Conservation (phyloP, 2,888 invertebrate species). For the Dorcus parallelipipedus region DNA sequence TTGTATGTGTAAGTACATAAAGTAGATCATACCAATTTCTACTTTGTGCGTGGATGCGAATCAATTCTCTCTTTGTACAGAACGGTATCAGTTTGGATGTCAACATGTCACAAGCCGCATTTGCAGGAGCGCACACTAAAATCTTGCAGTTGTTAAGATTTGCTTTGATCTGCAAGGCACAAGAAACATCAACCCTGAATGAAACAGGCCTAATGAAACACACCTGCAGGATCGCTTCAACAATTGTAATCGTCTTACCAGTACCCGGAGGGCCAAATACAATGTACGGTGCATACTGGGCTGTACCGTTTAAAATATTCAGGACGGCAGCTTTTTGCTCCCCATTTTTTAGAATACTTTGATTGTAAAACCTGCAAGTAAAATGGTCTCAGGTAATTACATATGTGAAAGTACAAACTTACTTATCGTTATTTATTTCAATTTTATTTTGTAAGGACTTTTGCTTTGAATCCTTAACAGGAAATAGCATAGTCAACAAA, state of each 20-base stretch:
- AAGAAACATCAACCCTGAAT: neutral
- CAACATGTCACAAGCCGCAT: conserved; percentile 70
- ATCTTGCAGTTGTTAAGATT: conserved; percentile 49
- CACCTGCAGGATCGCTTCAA: conserved; percentile 68
- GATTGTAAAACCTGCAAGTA: conserved; percentile 40
- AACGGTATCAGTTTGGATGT: conserved; percentile 44
- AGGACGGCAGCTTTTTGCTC: conserved; percentile 65
- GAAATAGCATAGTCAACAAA: conserved; percentile 31
- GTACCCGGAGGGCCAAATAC: conserved; percentile 87
- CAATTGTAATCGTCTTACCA: conserved; percentile 70
- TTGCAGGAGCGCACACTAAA: conserved; percentile 66
- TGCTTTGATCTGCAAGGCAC: conserved; percentile 33
- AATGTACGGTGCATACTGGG: conserved; percentile 69
- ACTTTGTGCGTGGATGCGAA: conserved; percentile 50
- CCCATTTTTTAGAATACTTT: conserved; percentile 51
- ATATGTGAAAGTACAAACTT: conserved; percentile 10
- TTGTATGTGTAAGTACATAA: neutral
- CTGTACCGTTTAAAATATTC: conserved; percentile 62
- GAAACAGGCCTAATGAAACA: conserved; percentile 12
- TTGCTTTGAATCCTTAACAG: conserved; percentile 14
- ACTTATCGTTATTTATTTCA: conserved; percentile 17
- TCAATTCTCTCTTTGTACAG: conserved; percentile 37
- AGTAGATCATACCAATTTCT: conserved; percentile 37
- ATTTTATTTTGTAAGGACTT: neutral
- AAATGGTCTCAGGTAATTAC: neutral